These are phyloP conservation scores for Helicoverpa assulta DNA, from an alignment of 2,888 invertebrate species.

Conservation along the genomic window DNA sequence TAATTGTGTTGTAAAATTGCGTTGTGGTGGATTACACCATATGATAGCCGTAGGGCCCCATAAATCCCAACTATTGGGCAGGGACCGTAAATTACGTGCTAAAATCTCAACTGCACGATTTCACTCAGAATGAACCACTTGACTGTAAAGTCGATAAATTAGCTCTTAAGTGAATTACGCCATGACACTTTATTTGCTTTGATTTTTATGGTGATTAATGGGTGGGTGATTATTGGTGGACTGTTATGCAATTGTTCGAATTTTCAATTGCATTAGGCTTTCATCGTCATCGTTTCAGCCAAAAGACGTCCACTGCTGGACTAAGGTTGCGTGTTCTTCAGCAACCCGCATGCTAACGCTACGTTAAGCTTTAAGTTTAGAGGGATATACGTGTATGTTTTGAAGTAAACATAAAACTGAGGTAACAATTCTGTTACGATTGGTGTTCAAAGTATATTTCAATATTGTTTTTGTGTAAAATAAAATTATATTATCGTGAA, in stretches of 20 bases:
- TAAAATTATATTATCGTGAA: too few relatives aligned
- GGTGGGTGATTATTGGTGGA: slow-evolving; percentile 10
- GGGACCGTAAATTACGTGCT: slow-evolving; percentile 65
- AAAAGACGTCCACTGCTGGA: too few relatives aligned
- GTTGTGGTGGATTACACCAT: slow-evolving; percentile 60
- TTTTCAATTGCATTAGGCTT: neutral
- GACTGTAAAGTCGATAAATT: slow-evolving; percentile 57
- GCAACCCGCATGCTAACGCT: too few relatives aligned
- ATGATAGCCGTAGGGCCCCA: slow-evolving; percentile 59
- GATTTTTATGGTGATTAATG: slow-evolving; percentile 56
- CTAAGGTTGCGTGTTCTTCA: too few relatives aligned
- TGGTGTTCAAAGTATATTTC: too few relatives aligned
- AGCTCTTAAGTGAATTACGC: slow-evolving; percentile 64
- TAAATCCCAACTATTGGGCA: slow-evolving; percentile 66
- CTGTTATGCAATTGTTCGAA: slow-evolving; percentile 1
- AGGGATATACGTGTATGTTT: too few relatives aligned
- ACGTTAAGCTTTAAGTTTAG: too few relatives aligned
- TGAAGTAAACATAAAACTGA: too few relatives aligned
- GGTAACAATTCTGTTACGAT: too few relatives aligned
- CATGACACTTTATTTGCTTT: slow-evolving; percentile 53
- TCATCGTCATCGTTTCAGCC: too few relatives aligned
- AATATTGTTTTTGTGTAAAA: too few relatives aligned
- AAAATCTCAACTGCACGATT: slow-evolving; percentile 65
- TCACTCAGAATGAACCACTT: slow-evolving; percentile 60
- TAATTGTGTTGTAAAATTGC: slow-evolving; percentile 56